Conservation (phyloP, 2,888 invertebrate species). For the Camponotus fellah region DNA sequence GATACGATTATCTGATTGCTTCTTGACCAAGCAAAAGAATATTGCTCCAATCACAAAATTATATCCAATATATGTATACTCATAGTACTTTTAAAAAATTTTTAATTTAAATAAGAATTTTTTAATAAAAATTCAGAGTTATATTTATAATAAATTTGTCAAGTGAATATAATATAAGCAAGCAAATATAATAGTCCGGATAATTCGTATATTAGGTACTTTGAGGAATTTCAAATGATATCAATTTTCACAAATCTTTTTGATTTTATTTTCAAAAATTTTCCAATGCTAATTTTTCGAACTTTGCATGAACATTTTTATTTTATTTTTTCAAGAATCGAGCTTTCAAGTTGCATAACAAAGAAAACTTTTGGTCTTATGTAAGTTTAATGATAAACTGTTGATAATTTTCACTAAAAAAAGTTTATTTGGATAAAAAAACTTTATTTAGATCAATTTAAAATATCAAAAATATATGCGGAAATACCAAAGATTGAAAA, state of each 20-base stretch:
- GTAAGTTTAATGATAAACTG: slow-evolving; percentile 5
- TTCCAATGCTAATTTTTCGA: neutral
- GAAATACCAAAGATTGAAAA: neutral
- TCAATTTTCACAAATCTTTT: neutral
- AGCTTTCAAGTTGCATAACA: slow-evolving; percentile 20
- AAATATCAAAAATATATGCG: neutral
- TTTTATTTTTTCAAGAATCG: slow-evolving; percentile 9
- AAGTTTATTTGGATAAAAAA: neutral
- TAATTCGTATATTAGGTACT: neutral
- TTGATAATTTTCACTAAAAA: neutral
- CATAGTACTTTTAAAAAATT: neutral
- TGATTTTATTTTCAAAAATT: slow-evolving; percentile 19
- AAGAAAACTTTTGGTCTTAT: slow-evolving; percentile 29
- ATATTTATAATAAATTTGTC: neutral
- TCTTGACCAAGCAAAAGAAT: neutral
- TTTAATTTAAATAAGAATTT: neutral
- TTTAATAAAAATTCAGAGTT: neutral
- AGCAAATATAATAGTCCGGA: neutral
- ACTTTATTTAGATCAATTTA: slow-evolving; percentile 17
- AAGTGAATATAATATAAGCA: neutral
- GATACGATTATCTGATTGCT: neutral
- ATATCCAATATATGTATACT: neutral
- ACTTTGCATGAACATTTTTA: slow-evolving; percentile 2
- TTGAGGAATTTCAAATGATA: neutral
- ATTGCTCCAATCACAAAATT: neutral